A percentile compares a stretch with the other conserved stretches of the same genome.
These are phyloP conservation scores for Notolabrus celidotus DNA, from an alignment of 2,797 vertebrate species.

Conservation along the genomic window DNA sequence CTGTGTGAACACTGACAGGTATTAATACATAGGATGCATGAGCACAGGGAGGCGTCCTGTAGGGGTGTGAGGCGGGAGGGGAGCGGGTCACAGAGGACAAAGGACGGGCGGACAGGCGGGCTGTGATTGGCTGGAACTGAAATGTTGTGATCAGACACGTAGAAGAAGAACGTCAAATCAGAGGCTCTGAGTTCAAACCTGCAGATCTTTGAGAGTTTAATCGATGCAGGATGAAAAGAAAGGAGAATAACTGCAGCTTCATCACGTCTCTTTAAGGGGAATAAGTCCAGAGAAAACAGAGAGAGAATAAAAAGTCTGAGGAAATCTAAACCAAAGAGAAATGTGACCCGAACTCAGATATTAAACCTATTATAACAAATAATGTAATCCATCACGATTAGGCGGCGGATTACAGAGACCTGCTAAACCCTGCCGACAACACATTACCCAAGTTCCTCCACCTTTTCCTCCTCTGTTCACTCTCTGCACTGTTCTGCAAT, in stretches of 20 bases:
- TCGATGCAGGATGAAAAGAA: no score
- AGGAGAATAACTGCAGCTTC: no score
- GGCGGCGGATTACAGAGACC: neutral
- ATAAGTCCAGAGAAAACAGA: no score
- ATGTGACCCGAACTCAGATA: neutral
- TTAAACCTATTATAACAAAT: neutral
- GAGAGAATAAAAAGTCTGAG: no score
- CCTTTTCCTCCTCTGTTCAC: neutral
- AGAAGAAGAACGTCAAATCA: no score
- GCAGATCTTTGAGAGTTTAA: no score
- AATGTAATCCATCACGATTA: conserved; percentile 5
- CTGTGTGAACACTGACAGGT: conserved; percentile 8
- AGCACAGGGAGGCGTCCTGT: no score
- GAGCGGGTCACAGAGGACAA: neutral
- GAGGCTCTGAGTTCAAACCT: no score
- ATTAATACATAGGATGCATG: conserved; percentile 3
- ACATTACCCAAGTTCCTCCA: neutral
- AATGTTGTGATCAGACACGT: no score
- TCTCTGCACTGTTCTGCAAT: neutral
- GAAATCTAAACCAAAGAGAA: no score
- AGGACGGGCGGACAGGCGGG: neutral
- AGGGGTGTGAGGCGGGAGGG: neutral
- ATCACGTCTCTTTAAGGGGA: no score
- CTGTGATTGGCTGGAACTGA: neutral
- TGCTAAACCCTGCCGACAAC: neutral